A percentile compares a stretch with the other conserved stretches of the same genome.
These are phyloP conservation scores for Alitta virens DNA, from an alignment of 2,888 invertebrate genomes.

Conservation along the genomic window DNA sequence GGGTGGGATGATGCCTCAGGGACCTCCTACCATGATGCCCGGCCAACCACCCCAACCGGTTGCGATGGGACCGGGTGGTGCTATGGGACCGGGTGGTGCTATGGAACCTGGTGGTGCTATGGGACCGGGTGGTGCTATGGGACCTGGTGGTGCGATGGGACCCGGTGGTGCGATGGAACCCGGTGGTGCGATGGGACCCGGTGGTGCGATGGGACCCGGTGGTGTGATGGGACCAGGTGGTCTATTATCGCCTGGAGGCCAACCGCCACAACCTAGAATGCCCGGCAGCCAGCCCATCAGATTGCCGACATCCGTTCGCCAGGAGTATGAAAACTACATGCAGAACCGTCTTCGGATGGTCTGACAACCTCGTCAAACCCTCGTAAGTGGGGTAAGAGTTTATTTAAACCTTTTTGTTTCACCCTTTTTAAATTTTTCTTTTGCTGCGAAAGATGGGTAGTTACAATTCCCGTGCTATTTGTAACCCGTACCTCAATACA, in stretches of 20 bases:
- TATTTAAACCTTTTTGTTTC: neutral
- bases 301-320: slow-evolving; percentile 40
- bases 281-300: slow-evolving; percentile 34
- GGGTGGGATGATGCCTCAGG: slow-evolving; percentile 31
- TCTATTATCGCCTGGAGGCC: neutral
- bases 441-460: too few species aligned
- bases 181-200: slow-evolving; percentile 46
- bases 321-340: slow-evolving; percentile 54
- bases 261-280: slow-evolving; percentile 30
- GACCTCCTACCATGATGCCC: slow-evolving; percentile 42
- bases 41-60: slow-evolving; percentile 18
- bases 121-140: slow-evolving; percentile 31
- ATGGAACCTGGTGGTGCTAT: slow-evolving; percentile 18
- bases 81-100: slow-evolving; percentile 23
- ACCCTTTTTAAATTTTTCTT: too few species aligned
- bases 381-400: slow-evolving; percentile 8
- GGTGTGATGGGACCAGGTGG: slow-evolving; percentile 16
- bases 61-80: slow-evolving; percentile 1
- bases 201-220: slow-evolving; percentile 23
- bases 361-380: slow-evolving; percentile 8
- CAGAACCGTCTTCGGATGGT: slow-evolving; percentile 42
- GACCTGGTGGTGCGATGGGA: slow-evolving; percentile 34
- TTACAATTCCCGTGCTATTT: too few species aligned
- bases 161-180: slow-evolving; percentile 26
- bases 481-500: too few species aligned